phyloP scores from a whole-genome alignment of 23 tunicate genomes.

The Phallusia fumigata region DNA sequence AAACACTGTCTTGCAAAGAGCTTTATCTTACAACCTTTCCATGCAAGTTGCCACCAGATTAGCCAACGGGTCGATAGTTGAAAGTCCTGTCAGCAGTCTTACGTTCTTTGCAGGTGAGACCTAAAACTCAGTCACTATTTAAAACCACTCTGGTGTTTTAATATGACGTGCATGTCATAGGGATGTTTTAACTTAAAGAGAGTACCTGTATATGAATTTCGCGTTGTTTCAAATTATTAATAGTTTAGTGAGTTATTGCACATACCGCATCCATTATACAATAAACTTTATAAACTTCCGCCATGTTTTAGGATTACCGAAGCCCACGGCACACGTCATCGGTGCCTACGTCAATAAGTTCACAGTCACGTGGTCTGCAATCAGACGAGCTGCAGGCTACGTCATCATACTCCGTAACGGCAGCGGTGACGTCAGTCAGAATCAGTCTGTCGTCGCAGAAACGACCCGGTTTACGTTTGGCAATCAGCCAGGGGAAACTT shows the following conservation, averaged over 20 bases:
- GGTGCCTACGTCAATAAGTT: background rate
- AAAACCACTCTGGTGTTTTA: background rate
- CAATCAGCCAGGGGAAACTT: background rate
- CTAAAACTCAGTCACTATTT: background rate
- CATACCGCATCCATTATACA: no score
- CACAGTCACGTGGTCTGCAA: background rate
- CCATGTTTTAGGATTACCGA: background rate
- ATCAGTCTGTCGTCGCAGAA: background rate
- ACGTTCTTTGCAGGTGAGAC: background rate
- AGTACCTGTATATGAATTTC: no score
- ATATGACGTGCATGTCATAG: background rate
- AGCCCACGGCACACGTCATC: background rate
- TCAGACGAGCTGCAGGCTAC: background rate
- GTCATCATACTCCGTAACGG: background rate
- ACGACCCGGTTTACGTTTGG: background rate
- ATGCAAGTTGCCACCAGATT: slow-evolving; percentile 1
- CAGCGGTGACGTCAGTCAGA: background rate
- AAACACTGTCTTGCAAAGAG: background rate
- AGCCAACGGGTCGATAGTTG: background rate
- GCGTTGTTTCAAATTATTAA: no score
- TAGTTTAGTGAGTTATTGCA: no score
- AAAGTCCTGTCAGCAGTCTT: background rate
- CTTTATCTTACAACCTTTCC: background rate
- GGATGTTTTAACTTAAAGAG: no score
- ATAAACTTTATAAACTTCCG: no score